Evolutionary conservation across 2,888 invertebrate species (phyloP), one percentile per base, ranked within the genome.

Genomic region (Acanthosepion lycidas): DNA sequence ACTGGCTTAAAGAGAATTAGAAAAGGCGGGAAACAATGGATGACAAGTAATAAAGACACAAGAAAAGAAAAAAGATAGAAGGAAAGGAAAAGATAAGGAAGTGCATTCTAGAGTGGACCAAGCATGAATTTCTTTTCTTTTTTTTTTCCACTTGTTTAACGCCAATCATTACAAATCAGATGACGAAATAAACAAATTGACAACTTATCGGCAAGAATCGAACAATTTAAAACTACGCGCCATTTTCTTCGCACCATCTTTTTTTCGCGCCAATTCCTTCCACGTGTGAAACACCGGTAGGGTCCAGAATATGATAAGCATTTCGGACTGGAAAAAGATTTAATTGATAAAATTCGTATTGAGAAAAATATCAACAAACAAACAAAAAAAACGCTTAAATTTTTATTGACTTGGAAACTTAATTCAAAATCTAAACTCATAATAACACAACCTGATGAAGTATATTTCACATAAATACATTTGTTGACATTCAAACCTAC

Each of bases 141-240:
- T 33, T 33, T 33, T 33, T 33, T 1, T n/a, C 78, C 28, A 78
- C n/a, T 78, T 78, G 78, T 78, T 78, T 15, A n/a, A 12, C 78
- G 6, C n/a, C n/a, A 78, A 78, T 78, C 78, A 78, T 78, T n/a
- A 78, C n/a, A 78, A n/a, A 78, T 78, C 78, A n/a, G 78, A 78
- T 78, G 78, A n/a, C 78, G 12, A 78, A 78, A 78, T 78, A 78
- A 78, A 78, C 78, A 78, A 78, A 78, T n/a, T 78, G 78, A 78
- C 78, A 78, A 78, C 78, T 78, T 78, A 78, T 78, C 78, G n/a
- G 0, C n/a, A 78, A 78, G 78, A 78, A 78, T 78, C 78, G 78
- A 78, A 78, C n/a, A n/a, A 78, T 78, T 78, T 78, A n/a, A 78
- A 78, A 78, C n/a, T 12, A 9, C 12, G 12, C n/a, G n/a, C n/a